A percentile compares a stretch with the other conserved stretches of the same genome.
These are phyloP conservation scores for Hypercompe scribonia DNA, from an alignment of 2,888 invertebrate species.

Conservation along the genomic window DNA sequence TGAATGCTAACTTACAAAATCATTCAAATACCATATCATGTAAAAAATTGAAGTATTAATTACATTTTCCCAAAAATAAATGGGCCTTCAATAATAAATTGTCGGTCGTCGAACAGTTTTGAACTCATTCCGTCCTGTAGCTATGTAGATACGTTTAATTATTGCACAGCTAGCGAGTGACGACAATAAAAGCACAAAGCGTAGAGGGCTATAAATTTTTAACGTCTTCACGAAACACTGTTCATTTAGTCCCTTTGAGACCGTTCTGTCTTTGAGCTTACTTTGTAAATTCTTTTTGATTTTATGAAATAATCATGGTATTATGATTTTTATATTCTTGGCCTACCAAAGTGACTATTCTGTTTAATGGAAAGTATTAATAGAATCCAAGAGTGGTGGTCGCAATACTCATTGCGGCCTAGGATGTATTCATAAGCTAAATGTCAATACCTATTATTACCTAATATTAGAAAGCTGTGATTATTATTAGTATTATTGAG, in stretches of 20 bases:
- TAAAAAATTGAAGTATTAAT: too few relatives aligned
- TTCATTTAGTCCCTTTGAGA: conserved; percentile 71
- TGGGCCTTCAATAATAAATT: conserved; percentile 1
- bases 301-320: conserved; percentile 12
- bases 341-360: too few relatives aligned
- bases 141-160: conserved; percentile 58
- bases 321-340: too few relatives aligned
- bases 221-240: conserved; percentile 76
- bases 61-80: conserved; percentile 1
- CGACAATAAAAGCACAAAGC: conserved; percentile 77
- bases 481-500: not conserved
- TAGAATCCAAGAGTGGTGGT: too few relatives aligned
- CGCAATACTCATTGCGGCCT: too few relatives aligned
- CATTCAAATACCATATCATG: too few relatives aligned
- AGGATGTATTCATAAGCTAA: too few relatives aligned
- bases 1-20: not conserved
- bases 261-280: conserved; percentile 25
- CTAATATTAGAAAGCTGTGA: not conserved
- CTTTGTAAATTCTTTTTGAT: conserved; percentile 23
- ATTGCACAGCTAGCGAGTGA: conserved; percentile 50
- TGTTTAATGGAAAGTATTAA: too few relatives aligned
- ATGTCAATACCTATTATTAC: not conserved
- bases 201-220: conserved; percentile 76
- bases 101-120: not conserved
- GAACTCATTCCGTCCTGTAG: conserved; percentile 17